Conservation (phyloP, 2,888 invertebrate species). For the Scrobipalpa atriplicella region DNA sequence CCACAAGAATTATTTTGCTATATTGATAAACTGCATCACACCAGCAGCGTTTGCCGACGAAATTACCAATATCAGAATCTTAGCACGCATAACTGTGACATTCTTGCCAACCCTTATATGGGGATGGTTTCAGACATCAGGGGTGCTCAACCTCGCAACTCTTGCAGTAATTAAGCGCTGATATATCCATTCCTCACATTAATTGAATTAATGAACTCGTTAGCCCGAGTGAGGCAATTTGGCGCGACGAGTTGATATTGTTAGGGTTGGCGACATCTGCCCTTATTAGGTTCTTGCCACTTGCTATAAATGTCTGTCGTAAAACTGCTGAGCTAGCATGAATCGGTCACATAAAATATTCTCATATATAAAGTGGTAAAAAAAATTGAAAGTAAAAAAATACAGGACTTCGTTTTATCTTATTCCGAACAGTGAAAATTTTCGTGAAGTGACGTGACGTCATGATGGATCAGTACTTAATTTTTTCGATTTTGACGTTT, state of each 20-base stretch:
- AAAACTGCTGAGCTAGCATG: neutral
- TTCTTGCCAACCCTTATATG: neutral
- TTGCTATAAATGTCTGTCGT: neutral
- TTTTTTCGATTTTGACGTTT: too few species aligned
- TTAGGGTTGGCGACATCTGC: conserved; percentile 30
- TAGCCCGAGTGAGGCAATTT: conserved; percentile 63
- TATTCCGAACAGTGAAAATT: too few species aligned
- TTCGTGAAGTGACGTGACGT: too few species aligned
- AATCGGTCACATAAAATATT: too few species aligned
- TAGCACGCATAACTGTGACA: neutral
- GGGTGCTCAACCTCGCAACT: conserved; percentile 39
- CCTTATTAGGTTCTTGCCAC: conserved; percentile 3
- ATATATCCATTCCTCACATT: conserved; percentile 55
- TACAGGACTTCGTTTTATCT: too few species aligned
- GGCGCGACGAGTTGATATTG: conserved; percentile 31
- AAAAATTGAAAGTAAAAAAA: too few species aligned
- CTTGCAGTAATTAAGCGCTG: conserved; percentile 48
- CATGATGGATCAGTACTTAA: too few species aligned
- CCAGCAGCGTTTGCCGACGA: neutral
- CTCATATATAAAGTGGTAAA: too few species aligned
- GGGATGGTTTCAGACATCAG: conserved; percentile 27
- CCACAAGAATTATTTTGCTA: too few species aligned
- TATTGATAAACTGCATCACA: too few species aligned
- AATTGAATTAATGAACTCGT: conserved; percentile 69
- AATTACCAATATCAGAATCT: too few species aligned